Conservation (phyloP, 2,888 invertebrate genomes). For the Caenorhabditis sp. region DNA sequence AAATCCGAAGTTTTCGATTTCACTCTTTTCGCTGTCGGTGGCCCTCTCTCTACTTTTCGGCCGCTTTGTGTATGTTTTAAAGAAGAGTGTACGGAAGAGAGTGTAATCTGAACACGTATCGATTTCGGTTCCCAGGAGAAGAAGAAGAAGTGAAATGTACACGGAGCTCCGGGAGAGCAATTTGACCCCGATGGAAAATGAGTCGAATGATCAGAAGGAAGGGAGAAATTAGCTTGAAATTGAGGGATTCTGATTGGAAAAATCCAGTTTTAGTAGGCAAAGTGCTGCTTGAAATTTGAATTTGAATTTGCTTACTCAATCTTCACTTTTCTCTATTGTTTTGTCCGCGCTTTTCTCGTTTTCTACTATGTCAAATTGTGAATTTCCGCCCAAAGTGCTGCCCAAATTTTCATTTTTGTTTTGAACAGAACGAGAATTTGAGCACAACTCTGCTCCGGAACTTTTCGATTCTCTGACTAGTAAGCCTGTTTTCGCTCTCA, state of each 20-base stretch:
- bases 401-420: neutral
- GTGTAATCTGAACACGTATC: slow-evolving; percentile 58
- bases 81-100: neutral
- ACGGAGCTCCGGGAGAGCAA: neutral
- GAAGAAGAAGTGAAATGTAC: neutral
- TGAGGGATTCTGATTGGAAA: neutral
- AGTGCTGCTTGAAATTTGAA: no score
- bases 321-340: no score
- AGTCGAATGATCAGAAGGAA: neutral
- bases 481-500: neutral
- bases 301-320: no score
- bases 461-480: no score
- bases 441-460: no score
- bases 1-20: slow-evolving; percentile 14
- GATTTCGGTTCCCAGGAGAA: slow-evolving; percentile 33
- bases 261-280: neutral
- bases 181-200: neutral
- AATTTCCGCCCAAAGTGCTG: neutral
- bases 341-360: neutral
- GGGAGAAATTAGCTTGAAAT: neutral
- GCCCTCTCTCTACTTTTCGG: slow-evolving; percentile 23
- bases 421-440: no score
- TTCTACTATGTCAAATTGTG: neutral
- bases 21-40: slow-evolving; percentile 36
- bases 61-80: slow-evolving; percentile 31